Conservation (phyloP, 2,888 invertebrate species). For the Adelphocoris suturalis region DNA sequence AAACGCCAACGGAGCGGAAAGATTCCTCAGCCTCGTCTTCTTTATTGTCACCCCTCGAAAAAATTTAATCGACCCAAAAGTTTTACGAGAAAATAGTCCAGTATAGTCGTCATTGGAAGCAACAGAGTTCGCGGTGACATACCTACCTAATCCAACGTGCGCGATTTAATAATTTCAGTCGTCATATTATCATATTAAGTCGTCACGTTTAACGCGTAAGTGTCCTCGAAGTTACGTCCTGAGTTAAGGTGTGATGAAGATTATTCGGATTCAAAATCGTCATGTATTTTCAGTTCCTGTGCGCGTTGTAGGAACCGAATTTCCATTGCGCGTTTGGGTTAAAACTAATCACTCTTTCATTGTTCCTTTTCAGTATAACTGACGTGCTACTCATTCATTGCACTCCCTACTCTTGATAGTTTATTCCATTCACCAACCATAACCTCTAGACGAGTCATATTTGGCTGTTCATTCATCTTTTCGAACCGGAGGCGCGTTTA, state of each 20-base stretch:
- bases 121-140: not conserved
- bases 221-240: not conserved
- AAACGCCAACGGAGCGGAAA: not conserved
- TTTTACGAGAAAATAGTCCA: not conserved
- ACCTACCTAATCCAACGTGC: not conserved
- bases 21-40: not conserved
- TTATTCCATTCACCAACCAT: not conserved
- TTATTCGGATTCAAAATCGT: not conserved
- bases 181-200: conserved; percentile 13
- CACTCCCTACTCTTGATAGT: not conserved
- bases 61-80: not conserved
- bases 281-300: not conserved
- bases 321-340: not conserved
- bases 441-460: not conserved
- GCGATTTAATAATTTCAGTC: not conserved
- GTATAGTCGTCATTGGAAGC: not conserved
- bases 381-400: not conserved
- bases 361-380: not conserved
- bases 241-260: not conserved
- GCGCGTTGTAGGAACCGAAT: not conserved
- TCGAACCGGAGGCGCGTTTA: not conserved
- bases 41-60: not conserved
- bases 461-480: not conserved
- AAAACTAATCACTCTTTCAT: not conserved
- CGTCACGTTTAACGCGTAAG: conserved; percentile 5